Percentiles rank a stretch among this genome's conserved stretches.
Evolutionary conservation across 1,140 invertebrate genomes (phyloP).

Genomic region (Calephelis virginiensis): DNA sequence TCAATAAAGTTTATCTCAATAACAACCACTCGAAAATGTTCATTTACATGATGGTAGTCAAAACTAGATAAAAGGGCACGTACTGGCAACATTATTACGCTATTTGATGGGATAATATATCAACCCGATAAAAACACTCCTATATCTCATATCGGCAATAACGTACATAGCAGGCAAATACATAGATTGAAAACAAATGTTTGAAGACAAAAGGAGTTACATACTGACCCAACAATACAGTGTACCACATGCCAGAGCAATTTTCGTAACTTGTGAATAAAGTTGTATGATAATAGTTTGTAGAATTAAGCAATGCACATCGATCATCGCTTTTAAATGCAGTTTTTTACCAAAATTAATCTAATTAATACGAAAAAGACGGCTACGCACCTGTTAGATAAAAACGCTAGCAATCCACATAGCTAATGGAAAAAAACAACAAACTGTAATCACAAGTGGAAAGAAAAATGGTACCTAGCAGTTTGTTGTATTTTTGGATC

Average conservation of each 20-base stretch:
- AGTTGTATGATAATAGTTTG: too few relatives aligned
- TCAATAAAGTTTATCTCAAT: constrained; percentile 59
- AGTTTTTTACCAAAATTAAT: neutral
- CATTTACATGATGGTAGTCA: constrained; percentile 47
- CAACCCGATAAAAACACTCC: constrained; percentile 46
- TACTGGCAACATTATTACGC: constrained; percentile 42
- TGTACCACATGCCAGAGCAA: neutral
- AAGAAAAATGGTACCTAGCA: constrained; percentile 3
- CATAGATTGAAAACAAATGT: constrained; percentile 24
- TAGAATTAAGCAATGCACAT: too few relatives aligned
- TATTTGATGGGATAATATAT: constrained; percentile 62
- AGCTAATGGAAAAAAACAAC: neutral
- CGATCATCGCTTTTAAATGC: neutral
- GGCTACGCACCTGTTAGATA: too few relatives aligned
- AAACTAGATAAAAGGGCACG: constrained; percentile 48
- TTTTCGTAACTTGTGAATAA: too few relatives aligned
- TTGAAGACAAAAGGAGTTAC: constrained; percentile 3
- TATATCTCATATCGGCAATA: constrained; percentile 50
- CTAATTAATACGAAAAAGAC: too few relatives aligned
- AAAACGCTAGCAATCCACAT: too few relatives aligned
- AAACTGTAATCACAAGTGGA: neutral
- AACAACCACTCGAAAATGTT: constrained; percentile 56
- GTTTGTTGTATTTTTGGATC: constrained; percentile 3
- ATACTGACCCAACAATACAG: constrained; percentile 2
- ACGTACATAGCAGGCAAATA: constrained; percentile 34